A percentile compares a stretch with the other conserved stretches of the same genome.
phyloP scores from a whole-genome alignment of 2,113 vertebrate species.

The Pseudorasbora parva region DNA sequence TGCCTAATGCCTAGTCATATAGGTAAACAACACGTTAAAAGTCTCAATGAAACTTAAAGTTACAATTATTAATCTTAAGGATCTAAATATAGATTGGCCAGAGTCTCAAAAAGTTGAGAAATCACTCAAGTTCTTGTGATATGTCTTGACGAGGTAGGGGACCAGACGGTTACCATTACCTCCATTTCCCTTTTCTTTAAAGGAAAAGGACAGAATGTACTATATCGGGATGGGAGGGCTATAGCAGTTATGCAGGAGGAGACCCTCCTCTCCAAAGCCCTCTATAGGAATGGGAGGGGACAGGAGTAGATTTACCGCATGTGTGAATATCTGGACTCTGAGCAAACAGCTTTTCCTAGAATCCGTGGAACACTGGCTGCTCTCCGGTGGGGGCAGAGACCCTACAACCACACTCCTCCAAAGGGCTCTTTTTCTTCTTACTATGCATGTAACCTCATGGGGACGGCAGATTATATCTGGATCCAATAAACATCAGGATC shows the following conservation, averaged over 20 bases:
- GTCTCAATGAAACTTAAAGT: not conserved
- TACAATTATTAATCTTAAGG: not conserved
- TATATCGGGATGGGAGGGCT: constrained; percentile 43
- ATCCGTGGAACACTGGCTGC: constrained; percentile 65
- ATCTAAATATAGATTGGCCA: not conserved
- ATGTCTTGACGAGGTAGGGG: not conserved
- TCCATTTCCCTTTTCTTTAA: constrained; percentile 9
- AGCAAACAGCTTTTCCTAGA: constrained; percentile 75
- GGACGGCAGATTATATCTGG: constrained; percentile 24
- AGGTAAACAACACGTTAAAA: not conserved
- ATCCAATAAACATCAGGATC: constrained; percentile 49
- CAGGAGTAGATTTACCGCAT: constrained; percentile 65
- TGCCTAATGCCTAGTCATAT: not conserved
- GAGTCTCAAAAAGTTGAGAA: not conserved
- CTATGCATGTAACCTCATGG: not conserved
- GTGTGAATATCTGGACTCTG: constrained; percentile 65
- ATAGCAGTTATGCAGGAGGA: constrained; percentile 56
- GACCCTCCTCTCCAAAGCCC: constrained; percentile 34
- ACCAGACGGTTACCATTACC: constrained; percentile 24
- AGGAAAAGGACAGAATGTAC: constrained; percentile 64
- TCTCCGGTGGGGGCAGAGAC: constrained; percentile 64
- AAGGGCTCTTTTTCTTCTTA: constrained; percentile 50
- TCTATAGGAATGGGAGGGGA: constrained; percentile 37
- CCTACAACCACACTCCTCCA: constrained; percentile 64
- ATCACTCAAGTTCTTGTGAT: not conserved